Evolutionary conservation across 2,113 vertebrate genomes (phyloP), one percentile per base, ranked within the genome.

Genomic region (Nothoprocta pentlandii): DNA sequence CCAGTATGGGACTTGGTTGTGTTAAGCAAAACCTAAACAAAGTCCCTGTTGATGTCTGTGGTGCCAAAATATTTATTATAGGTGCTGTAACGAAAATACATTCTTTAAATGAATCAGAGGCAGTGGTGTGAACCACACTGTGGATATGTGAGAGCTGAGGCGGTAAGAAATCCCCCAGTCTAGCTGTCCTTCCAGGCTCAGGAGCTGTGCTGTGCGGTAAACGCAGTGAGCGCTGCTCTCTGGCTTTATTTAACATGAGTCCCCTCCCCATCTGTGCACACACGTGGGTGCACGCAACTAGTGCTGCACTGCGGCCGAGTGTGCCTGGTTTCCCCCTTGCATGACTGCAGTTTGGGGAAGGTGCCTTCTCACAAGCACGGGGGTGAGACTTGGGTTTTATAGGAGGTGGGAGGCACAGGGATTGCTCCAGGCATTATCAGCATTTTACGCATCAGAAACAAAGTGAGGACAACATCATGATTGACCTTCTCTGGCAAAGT

Each of bases 321-420:
- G 26, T 28, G 26, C 28, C 53, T 28, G 9, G 28, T 30, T 56
- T 28, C 54, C 16, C 54, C 54, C 30, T 30, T 56, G 54, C 28
- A 5, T 16, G 54, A 30, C 26, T 54, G 9, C 28, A 30, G 54
- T 30, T 56, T 30, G 15, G 54, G 28, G 28, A 56, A 30, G 28
- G 54, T 9, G 54, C 54, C 26, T 56, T 28, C 54, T 30, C 54
- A 16, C 9, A 16, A 56, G 54, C 54, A 56, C 54, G 14, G 30
- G 53, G 54, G 54, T 56, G 54, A 56, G 26, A 28, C 53, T 21
- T 49, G 28, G 26, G 47, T 25, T 36, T 66, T 54, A 16, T 78
- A 10, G 19, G 20, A 41, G 36, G 12, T 1, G 4, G 16, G 4
- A 13, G 22, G 44, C 22, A 58, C 0, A 1, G 34, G 70, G 39